Evolutionary conservation across 35 echinoderm and acorn worm genomes (phyloP), one percentile per base, ranked within the genome.

Genomic region (Apostichopus parvimensis): DNA sequence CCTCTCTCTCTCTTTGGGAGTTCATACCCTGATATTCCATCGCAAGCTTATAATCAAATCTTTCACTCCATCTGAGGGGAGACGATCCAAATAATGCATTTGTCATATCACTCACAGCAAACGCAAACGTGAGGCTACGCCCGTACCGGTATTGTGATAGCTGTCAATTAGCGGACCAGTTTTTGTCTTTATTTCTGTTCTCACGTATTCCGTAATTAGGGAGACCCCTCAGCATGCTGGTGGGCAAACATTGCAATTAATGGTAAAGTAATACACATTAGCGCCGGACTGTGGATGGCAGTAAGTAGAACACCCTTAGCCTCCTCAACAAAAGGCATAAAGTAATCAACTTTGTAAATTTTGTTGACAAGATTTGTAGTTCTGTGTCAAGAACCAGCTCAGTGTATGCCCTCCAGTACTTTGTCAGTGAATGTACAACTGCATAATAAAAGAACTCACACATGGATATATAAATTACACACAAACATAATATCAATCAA

Each of bases 221-320:
- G 54, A 84, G 23, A 84, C 13, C 81, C 81, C 55, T 59, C n/a
- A 9, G 55, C 54, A 84, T 56, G 81, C 57, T 52, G 17, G 20
- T 13, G 55, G 81, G 81, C 54, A 84, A 84, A 60, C 71, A 75
- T 75, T 84, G 53, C 57, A 84, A 84, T 84, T 84, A 84, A 84
- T 58, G 57, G 81, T 56, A 84, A 58, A 20, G 17, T 84, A 23
- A 84, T 84, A 59, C 57, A 84, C 56, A 59, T 84, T 84, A 84
- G 55, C 20, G 17, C 15, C n/a, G 23, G 81, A 58, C 81, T 84
- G 21, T 11, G 6, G 81, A 18, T 84, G 81, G 81, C 8, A 84
- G 57, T 9, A 60, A 84, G 20, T 75, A 75, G 71, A 75, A 75
- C 71, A 75, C 71, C 71, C 71, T 18, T 22, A 75, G 14, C 71